phyloP scores from a whole-genome alignment of 2,113 vertebrate genomes.

The Oncorhynchus mykiss region DNA sequence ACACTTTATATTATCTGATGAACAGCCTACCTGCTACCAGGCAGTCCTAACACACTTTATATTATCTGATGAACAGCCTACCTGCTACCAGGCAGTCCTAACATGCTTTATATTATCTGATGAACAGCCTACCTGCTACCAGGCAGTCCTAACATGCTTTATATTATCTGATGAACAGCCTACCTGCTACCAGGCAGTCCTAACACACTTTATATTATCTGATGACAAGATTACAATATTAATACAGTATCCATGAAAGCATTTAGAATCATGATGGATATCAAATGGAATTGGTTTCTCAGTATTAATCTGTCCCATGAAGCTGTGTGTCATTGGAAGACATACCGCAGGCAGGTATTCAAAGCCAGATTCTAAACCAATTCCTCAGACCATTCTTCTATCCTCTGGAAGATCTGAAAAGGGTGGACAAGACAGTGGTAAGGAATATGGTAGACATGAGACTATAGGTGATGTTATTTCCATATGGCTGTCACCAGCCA shows the following conservation, averaged over 20 bases:
- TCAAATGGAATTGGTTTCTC: neutral
- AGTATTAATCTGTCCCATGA: neutral
- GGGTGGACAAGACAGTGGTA: slow-evolving; percentile 15
- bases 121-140: too few relatives aligned
- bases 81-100: neutral
- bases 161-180: too few relatives aligned
- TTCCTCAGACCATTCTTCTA: neutral
- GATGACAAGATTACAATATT: slow-evolving; percentile 18
- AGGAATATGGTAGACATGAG: slow-evolving; percentile 37
- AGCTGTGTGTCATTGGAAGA: neutral
- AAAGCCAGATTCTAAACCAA: neutral
- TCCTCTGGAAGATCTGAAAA: neutral
- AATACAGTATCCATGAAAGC: neutral
- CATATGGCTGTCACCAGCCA: slow-evolving; percentile 37
- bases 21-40: too few relatives aligned
- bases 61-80: neutral
- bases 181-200: neutral
- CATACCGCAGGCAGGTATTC: neutral
- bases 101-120: too few relatives aligned
- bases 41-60: too few relatives aligned
- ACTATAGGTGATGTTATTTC: slow-evolving; percentile 35
- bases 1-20: too few relatives aligned
- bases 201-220: slow-evolving; percentile 30
- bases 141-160: too few relatives aligned
- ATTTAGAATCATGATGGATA: neutral